These are phyloP conservation scores for Phalera bucephala DNA, from an alignment of 2,888 invertebrate genomes.

Conservation along the genomic window DNA sequence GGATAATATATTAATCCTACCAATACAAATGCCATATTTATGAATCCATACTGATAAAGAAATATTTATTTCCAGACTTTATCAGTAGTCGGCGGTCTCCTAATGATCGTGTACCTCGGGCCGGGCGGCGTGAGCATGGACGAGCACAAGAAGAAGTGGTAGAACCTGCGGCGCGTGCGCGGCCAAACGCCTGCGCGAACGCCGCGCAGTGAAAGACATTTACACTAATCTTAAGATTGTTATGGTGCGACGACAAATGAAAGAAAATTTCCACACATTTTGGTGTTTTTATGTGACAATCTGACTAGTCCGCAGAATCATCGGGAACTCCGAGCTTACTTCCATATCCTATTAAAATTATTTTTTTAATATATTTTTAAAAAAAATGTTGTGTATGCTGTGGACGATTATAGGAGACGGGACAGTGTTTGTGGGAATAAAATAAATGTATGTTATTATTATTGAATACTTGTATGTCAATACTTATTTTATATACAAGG, in stretches of 20 bases:
- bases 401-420: neutral
- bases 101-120: conserved; percentile 99
- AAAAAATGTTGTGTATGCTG: neutral
- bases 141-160: conserved; percentile 99
- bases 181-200: conserved; percentile 18
- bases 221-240: conserved; percentile 40
- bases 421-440: neutral
- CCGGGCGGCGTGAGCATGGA: conserved; percentile 99
- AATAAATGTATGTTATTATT: too few species aligned
- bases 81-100: conserved; percentile 98
- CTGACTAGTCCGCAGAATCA: conserved; percentile 38
- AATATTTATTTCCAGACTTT: conserved; percentile 88
- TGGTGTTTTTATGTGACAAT: conserved; percentile 35
- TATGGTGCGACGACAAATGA: conserved; percentile 32
- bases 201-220: conserved; percentile 40
- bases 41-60: too few species aligned
- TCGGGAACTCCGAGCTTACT: conserved; percentile 33
- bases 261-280: conserved; percentile 26
- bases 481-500: too few species aligned
- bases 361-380: neutral
- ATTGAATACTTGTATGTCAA: too few species aligned
- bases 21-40: too few species aligned
- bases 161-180: conserved; percentile 46
- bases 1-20: too few species aligned
- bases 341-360: conserved; percentile 19